Evolutionary conservation across 2,888 invertebrate genomes (phyloP).

Genomic region (Cosmorhoe ocellata): DNA sequence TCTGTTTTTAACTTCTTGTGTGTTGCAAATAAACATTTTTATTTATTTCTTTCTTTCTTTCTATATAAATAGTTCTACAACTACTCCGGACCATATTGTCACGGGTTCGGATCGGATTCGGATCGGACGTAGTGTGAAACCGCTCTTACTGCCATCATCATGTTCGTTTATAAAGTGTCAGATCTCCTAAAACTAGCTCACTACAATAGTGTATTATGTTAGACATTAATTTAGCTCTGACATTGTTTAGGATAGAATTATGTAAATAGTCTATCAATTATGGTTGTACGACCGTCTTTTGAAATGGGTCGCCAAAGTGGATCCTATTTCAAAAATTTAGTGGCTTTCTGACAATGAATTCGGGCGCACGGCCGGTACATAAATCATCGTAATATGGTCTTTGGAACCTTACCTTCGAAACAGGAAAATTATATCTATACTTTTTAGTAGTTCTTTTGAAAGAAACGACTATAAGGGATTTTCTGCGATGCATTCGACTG

Average conservation of each 20-base stretch:
- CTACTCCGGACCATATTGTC: too few relatives aligned
- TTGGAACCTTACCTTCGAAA: background rate
- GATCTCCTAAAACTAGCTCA: background rate
- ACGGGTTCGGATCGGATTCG: too few relatives aligned
- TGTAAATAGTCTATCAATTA: slow-evolving; percentile 14
- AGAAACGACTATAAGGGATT: too few relatives aligned
- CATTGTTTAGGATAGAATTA: slow-evolving; percentile 9
- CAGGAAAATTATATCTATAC: background rate
- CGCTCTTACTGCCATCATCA: too few relatives aligned
- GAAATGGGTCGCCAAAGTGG: background rate
- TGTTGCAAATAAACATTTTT: too few relatives aligned
- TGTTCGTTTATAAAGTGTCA: too few relatives aligned
- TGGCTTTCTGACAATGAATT: slow-evolving; percentile 2
- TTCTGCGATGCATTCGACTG: too few relatives aligned
- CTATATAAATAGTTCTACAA: too few relatives aligned
- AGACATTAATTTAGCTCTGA: background rate
- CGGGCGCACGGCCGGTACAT: background rate
- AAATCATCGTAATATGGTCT: background rate
- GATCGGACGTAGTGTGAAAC: too few relatives aligned
- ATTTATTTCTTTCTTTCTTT: too few relatives aligned
- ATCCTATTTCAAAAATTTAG: slow-evolving; percentile 2
- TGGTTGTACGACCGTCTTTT: slow-evolving; percentile 1
- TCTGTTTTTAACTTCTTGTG: too few relatives aligned
- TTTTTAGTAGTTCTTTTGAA: background rate
- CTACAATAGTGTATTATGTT: background rate